Base-by-base conservation (phyloP, 2,797 vertebrate species). In the Pagetopsis macropterus region DNA sequence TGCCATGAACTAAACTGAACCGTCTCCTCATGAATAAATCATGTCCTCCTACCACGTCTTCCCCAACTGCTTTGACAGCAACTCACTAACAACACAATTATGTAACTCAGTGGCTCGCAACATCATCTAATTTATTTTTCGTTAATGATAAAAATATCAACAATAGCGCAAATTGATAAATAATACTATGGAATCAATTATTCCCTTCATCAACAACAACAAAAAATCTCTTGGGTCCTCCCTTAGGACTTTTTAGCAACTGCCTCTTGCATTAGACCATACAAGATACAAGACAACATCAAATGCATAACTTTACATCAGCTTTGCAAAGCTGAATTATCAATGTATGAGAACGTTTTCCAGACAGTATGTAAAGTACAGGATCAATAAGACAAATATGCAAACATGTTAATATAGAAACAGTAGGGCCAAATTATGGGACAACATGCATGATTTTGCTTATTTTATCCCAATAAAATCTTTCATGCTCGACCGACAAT, bases 11-110 rank as follows among this genome's bases (percentile, higher is more conserved):
- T 88, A 86, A 88, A 88, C 79, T 87, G 84, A 92, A 91, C 86
- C 19, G 2, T 70, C 78, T 77, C 82, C 75, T 84, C 49, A 89
- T 92, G 84, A 93, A 93, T 93, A 89, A 93, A 89, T 89, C 68
- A 92, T 84, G 51, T 45, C 59, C 76, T 79, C 66, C 74, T 33
- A 23, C 58, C 68, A 55, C 81, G 75, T 68, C 54, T 84, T 71
- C 68, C 79, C 71, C 67, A 77, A 76, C 74, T 76, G 74, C 76
- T 75, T 62, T 75, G 45, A 72, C 78, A 76, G 71, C 77, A 76
- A 72, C 77, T 75, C 70, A 58, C 68, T 54, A 72, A 79, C 72
- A 50, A 64, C 16, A 76, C 78, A 75, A 73, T 86, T 84, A 89
- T 71, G 75, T 78, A 87, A 90, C 80, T 58, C 27, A 1, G 33